Evolutionary conservation across 2,888 invertebrate species (phyloP).

Genomic region (Cotesia congregata): DNA sequence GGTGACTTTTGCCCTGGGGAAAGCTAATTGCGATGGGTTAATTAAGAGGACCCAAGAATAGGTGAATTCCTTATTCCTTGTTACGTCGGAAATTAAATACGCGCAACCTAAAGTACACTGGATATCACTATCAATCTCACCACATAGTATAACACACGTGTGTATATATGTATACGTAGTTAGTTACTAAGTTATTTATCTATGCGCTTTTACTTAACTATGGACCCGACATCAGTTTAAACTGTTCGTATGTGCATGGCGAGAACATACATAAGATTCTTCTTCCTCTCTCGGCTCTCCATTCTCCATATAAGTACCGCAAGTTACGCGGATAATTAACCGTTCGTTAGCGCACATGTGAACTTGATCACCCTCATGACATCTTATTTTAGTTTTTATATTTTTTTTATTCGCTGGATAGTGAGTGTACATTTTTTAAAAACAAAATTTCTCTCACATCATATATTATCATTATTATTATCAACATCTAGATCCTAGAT

Average conservation of each 20-base stretch:
- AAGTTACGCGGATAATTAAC: constrained; percentile 36
- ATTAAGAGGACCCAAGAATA: constrained; percentile 50
- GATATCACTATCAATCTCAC: constrained; percentile 25
- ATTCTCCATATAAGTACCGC: constrained; percentile 37
- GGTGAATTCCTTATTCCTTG: constrained; percentile 41
- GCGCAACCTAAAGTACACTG: constrained; percentile 26
- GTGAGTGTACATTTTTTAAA: too few relatives aligned
- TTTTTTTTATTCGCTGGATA: background rate
- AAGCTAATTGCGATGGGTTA: constrained; percentile 58
- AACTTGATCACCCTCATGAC: constrained; percentile 19
- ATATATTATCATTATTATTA: too few relatives aligned
- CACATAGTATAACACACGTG: constrained; percentile 5
- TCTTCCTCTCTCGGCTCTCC: background rate
- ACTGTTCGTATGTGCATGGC: constrained; percentile 11
- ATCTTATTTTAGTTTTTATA: constrained; percentile 20
- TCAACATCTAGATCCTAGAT: constrained; percentile 3
- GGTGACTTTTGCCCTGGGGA: constrained; percentile 30
- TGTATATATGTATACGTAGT: background rate
- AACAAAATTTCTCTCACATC: too few relatives aligned
- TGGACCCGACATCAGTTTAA: constrained; percentile 10
- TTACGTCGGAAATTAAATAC: constrained; percentile 34
- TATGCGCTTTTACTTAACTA: background rate
- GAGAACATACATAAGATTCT: constrained; percentile 13
- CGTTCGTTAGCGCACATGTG: constrained; percentile 28
- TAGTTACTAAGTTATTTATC: background rate